Evolutionary conservation across 2,797 vertebrate species (phyloP), one percentile per base, ranked within the genome.

Genomic region (Paguma larvata): DNA sequence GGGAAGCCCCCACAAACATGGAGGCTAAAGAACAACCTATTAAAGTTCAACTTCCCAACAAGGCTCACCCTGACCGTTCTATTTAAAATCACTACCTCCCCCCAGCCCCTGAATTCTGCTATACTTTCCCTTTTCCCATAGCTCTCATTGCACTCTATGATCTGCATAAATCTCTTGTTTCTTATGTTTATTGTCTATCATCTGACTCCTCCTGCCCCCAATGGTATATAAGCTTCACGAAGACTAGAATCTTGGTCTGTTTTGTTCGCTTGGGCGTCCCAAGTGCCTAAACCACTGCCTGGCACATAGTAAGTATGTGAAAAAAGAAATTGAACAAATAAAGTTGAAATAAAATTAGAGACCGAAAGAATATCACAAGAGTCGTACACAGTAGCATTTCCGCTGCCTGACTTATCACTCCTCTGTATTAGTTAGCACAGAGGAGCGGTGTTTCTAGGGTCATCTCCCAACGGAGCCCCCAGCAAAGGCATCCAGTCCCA

Each of bases 31-130:
- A n/a, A n/a, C n/a, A n/a, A n/a, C n/a, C n/a, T n/a, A n/a, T 80
- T 79, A 46, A 46, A 90, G 46, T 34, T 70, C 59, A 80, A 27
- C 68, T 79, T 92, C 48, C 75, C 41, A 70, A 15, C 4, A 93
- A 59, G 38, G 34, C 3, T 91, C 44, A 15, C 32, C 62, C 46
- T 82, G 62, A 70, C 2, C 21, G 44, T 30, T 89, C 41, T 59
- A 51, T 84, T 91, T 95, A 86, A 97, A 93, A 92, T 80, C 72
- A 34, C 63, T n/a, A n/a, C 38, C 65, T 83, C 5, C 56, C 30
- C 30, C 38, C 32, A 51, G 6, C 25, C 5, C 27, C 19, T 73
- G 30, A 62, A 44, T 30, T n/a, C 41, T 32, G 25, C 25, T 78
- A 7, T 18, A 12, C 32, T 32, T 77, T 56, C 59, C 63, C 30